These are phyloP conservation scores for Tetrao urogallus DNA, from an alignment of 2,113 vertebrate species.

Conservation along the genomic window DNA sequence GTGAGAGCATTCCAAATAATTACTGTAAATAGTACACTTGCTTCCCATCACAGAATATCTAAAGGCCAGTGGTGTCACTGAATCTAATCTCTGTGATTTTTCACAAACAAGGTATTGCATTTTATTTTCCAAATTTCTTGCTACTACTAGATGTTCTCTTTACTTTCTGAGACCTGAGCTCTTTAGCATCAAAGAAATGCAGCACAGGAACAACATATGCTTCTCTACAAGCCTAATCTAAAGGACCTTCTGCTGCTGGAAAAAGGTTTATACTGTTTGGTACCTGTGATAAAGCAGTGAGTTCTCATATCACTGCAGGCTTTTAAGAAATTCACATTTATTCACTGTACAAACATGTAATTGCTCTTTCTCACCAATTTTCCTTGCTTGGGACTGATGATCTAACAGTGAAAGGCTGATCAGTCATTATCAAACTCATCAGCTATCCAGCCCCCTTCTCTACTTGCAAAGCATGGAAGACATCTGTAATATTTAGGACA, in stretches of 20 bases:
- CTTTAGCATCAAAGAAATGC: not conserved
- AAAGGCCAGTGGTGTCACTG: not conserved
- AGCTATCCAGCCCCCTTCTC: not conserved
- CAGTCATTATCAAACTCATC: not conserved
- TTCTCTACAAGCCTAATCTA: not conserved
- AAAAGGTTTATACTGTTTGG: not conserved
- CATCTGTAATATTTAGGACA: slow-evolving; percentile 20
- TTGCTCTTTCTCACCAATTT: not conserved
- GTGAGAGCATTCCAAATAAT: slow-evolving; percentile 16
- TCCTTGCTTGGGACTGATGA: not conserved
- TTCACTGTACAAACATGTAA: not conserved
- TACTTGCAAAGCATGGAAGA: not conserved
- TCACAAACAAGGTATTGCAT: not conserved
- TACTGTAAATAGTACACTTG: not conserved
- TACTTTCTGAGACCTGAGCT: not conserved
- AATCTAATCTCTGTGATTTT: not conserved
- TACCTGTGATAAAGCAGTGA: not conserved
- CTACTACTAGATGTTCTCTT: not conserved
- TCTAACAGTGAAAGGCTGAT: not conserved
- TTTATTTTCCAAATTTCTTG: slow-evolving; percentile 2
- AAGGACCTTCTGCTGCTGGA: not conserved
- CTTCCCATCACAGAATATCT: not conserved
- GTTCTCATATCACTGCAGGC: not conserved
- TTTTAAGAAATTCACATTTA: not conserved
- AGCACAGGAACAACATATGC: not conserved